phyloP scores from a whole-genome alignment of 2,888 invertebrate species.

The Tenthredo scrophulariae region DNA sequence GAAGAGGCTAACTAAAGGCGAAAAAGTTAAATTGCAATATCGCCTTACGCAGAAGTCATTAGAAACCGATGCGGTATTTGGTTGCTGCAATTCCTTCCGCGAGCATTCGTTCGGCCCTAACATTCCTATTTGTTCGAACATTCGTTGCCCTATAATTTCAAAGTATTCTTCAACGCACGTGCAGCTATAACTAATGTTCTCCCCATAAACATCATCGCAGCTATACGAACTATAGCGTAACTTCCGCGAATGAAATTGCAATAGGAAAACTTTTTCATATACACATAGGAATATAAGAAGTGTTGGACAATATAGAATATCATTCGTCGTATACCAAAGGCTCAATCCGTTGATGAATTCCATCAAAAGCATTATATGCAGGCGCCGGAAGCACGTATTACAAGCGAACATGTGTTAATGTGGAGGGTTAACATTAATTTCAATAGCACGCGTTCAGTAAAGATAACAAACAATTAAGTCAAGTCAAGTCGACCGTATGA shows the following conservation, averaged over 20 bases:
- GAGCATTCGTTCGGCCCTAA: conserved; percentile 32
- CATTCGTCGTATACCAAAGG: background rate
- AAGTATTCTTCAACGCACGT: background rate
- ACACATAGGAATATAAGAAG: background rate
- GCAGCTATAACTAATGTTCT: background rate
- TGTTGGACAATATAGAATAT: background rate
- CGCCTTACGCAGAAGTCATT: conserved; percentile 52
- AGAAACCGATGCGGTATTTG: conserved; percentile 50
- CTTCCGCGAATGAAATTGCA: background rate
- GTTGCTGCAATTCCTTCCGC: conserved; percentile 23
- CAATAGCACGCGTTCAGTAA: conserved; percentile 77
- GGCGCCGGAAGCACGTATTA: conserved; percentile 76
- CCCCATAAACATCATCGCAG: background rate
- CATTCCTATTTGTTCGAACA: conserved; percentile 24
- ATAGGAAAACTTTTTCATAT: background rate
- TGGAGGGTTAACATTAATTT: conserved; percentile 77
- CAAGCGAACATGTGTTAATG: conserved; percentile 68
- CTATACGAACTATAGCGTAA: background rate
- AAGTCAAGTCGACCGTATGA: conserved; percentile 74
- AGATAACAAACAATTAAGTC: conserved; percentile 78
- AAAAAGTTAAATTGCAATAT: conserved; percentile 52
- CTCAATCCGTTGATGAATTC: conserved; percentile 73
- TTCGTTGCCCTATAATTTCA: background rate
- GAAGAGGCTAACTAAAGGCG: conserved; percentile 39
- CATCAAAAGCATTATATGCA: conserved; percentile 68